Percentiles rank a stretch among this genome's conserved stretches.
Conservation (phyloP, 2,888 invertebrate species). For the Diloba caeruleocephala region DNA sequence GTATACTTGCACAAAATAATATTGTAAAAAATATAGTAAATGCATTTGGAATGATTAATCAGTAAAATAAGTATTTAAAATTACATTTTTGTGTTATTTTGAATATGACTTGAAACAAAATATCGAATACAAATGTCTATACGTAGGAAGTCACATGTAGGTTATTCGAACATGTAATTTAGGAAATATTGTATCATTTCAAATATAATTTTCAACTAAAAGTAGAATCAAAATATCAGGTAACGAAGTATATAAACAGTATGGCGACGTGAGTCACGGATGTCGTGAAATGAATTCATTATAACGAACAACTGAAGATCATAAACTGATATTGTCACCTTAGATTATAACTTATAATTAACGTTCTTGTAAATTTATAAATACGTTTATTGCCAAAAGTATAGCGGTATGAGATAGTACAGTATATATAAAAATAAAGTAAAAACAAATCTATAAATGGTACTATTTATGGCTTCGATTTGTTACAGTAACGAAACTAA, state of each 20-base stretch:
- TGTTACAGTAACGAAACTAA: not conserved
- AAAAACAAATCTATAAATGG: not conserved
- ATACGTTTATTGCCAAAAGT: conserved; percentile 37
- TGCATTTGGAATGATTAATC: conserved; percentile 50
- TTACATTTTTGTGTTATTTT: conserved; percentile 22
- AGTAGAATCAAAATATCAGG: conserved; percentile 19
- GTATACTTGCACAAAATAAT: not conserved
- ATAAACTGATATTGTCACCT: conserved; percentile 7
- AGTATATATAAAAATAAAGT: not conserved
- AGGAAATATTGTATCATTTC: not conserved
- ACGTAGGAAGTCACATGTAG: conserved; percentile 1
- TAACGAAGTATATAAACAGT: conserved; percentile 15
- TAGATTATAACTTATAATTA: conserved; percentile 28
- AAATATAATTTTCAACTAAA: conserved; percentile 3
- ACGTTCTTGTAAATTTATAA: conserved; percentile 21
- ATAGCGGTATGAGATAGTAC: conserved; percentile 4
- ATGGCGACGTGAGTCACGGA: no score
- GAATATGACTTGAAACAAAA: conserved; percentile 11
- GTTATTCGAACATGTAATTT: not conserved
- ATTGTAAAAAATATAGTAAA: conserved; percentile 24
- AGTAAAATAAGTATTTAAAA: conserved; percentile 6
- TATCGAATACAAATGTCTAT: conserved; percentile 2
- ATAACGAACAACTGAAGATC: not conserved
- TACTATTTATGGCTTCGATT: not conserved
- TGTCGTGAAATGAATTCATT: not conserved